These are phyloP conservation scores for Vanessa tameamea DNA, from an alignment of 1,140 invertebrate genomes.

Conservation along the genomic window DNA sequence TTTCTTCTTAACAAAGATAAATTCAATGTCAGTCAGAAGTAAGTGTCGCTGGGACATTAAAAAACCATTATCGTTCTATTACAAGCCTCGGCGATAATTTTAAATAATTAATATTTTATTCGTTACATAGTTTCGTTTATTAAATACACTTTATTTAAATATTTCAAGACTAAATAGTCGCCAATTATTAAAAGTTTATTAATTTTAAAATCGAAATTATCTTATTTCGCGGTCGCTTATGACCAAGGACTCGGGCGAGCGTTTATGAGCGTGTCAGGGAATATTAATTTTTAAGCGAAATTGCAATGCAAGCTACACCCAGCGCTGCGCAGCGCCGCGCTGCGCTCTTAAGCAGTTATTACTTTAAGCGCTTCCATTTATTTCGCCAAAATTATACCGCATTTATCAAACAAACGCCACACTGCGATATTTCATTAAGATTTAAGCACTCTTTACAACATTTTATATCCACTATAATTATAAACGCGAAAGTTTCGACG, in stretches of 20 bases:
- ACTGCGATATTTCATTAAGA: slow-evolving; percentile 16
- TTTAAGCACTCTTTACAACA: slow-evolving; percentile 5
- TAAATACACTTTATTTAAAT: no score
- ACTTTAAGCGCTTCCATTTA: slow-evolving; percentile 10
- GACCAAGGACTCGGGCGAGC: not conserved
- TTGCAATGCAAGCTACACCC: slow-evolving; percentile 23
- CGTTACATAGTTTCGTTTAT: no score
- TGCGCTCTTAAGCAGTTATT: not conserved
- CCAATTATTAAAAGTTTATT: no score
- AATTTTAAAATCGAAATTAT: not conserved
- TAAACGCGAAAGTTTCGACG: not conserved
- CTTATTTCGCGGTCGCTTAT: not conserved
- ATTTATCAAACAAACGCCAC: slow-evolving; percentile 4
- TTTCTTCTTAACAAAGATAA: no score
- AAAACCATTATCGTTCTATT: no score
- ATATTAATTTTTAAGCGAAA: slow-evolving; percentile 42
- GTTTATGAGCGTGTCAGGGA: slow-evolving; percentile 17
- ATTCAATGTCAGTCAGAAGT: no score
- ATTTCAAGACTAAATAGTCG: no score
- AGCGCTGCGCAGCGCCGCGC: not conserved
- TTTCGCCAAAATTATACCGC: slow-evolving; percentile 1
- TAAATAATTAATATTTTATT: no score
- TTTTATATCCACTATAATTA: slow-evolving; percentile 3
- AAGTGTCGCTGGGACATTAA: no score
- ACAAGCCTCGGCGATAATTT: no score